Base-by-base conservation (phyloP, 2,797 vertebrate species). In the Gobio occitaniae region DNA sequence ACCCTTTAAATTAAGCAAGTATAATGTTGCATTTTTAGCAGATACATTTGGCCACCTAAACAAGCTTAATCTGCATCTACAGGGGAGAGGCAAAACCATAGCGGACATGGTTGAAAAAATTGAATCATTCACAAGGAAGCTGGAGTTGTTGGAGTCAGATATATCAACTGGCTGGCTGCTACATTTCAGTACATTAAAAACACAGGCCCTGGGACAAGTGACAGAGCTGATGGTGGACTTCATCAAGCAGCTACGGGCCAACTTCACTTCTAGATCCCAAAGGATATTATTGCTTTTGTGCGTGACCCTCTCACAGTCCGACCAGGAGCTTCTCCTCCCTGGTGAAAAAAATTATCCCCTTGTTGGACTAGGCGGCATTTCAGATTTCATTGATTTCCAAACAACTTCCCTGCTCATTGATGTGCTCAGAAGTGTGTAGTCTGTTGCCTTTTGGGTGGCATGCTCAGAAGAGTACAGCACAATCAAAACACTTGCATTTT, bases 341-440 rank as follows among this genome's bases (percentile, higher is more conserved):
- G 47, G 47, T 48, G 11, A 13, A 48, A 13, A 48, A 48, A 48
- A 3, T 3, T 5, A 13, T 68, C 65, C 65, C 65, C 6, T 68
- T 16, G 2, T 68, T 68, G 65, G 65, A 38, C 6, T 2, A 36
- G 65, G 65, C 65, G 7, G 2, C 13, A 68, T 68, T 68, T 68
- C 5, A 68, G 65, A 68, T 15, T 68, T 68, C 38, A 68, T 68
- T 17, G 29, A 68, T 68, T 68, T 68, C 32, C 65, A 68, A 68
- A 36, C 65, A 68, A 68, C 32, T 8, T 68, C 65, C 7, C 65
- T 68, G 65, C 1, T 68, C 65, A 68, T 7, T 8, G 32, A 32
- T 68, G 32, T 7, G 1, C 16, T 68, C 32, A 68, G 32, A 68
- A 16, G 6, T 38, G 15, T 15, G 16, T 32, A 68, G 32, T 68